These are phyloP conservation scores for Turritopsis dohrnii DNA, from an alignment of 30 jellyfish, hydroid and myxozoan genomes.

Conservation along the genomic window DNA sequence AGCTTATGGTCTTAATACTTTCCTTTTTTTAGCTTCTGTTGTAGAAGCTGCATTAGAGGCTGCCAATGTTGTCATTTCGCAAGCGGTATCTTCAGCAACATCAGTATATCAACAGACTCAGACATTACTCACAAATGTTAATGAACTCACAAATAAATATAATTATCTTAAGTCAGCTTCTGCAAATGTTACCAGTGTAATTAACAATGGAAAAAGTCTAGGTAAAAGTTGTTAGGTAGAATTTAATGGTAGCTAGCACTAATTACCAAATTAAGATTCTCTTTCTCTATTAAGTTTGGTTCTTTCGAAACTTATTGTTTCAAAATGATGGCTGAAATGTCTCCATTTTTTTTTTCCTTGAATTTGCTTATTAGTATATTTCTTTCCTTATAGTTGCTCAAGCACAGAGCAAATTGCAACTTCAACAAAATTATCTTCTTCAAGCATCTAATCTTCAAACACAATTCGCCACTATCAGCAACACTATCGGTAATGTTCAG, in stretches of 20 bases:
- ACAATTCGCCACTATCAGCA: slow-evolving; percentile 41
- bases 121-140: slow-evolving; percentile 36
- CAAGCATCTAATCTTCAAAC: slow-evolving; percentile 26
- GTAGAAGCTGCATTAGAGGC: slow-evolving; percentile 86
- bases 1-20: no score
- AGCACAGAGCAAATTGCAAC: slow-evolving; percentile 58
- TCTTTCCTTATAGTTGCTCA: slow-evolving; percentile 37
- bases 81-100: slow-evolving; percentile 64
- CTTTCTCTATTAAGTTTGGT: no score
- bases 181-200: slow-evolving; percentile 51
- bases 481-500: slow-evolving; percentile 14
- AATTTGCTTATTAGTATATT: neutral
- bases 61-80: slow-evolving; percentile 56
- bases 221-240: slow-evolving; percentile 34
- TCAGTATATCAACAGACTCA: slow-evolving; percentile 50
- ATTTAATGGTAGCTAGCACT: no score
- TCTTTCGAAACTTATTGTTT: no score
- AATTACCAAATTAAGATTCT: no score
- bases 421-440: slow-evolving; percentile 35
- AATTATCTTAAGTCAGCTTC: slow-evolving; percentile 51
- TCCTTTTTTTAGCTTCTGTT: slow-evolving; percentile 48
- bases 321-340: no score
- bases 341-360: no score
- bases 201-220: slow-evolving; percentile 50
- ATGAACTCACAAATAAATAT: slow-evolving; percentile 47